phyloP scores from a whole-genome alignment of 2,888 invertebrate genomes.

The Pseudococcus jackbeardsleyi region DNA sequence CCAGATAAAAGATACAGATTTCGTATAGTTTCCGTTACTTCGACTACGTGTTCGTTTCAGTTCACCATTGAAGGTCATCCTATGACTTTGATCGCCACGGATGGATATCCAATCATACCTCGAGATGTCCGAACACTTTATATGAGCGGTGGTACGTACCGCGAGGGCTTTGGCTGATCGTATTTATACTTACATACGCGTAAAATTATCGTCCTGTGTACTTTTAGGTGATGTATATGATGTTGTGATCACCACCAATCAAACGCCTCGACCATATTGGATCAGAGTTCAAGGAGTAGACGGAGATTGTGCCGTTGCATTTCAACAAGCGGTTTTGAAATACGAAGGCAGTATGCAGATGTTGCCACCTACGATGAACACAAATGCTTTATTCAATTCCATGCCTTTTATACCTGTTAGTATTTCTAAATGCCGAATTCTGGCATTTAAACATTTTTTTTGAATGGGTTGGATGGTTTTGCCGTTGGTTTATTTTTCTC shows the following conservation, averaged over 20 bases:
- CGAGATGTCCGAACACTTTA: conserved; percentile 70
- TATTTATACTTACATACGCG: background rate
- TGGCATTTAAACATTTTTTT: background rate
- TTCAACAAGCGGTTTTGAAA: conserved; percentile 66
- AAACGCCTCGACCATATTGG: conserved; percentile 66
- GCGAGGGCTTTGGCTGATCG: background rate
- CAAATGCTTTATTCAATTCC: background rate
- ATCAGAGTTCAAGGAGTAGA: conserved; percentile 66
- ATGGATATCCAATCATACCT: conserved; percentile 73
- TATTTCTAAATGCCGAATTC: background rate
- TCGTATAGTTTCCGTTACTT: conserved; percentile 74
- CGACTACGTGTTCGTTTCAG: conserved; percentile 73
- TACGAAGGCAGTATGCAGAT: conserved; percentile 57
- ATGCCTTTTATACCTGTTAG: background rate
- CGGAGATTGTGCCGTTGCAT: conserved; percentile 60
- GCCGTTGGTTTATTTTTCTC: no score
- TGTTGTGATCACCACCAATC: conserved; percentile 66
- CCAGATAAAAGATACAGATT: conserved; percentile 73
- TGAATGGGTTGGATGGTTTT: no score
- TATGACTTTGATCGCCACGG: conserved; percentile 73
- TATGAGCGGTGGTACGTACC: conserved; percentile 68
- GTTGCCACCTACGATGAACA: background rate
- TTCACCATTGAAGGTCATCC: conserved; percentile 73
- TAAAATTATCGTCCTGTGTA: background rate
- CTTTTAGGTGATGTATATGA: conserved; percentile 67